Conservation (phyloP, 2,113 vertebrate species). For the Podiceps cristatus region DNA sequence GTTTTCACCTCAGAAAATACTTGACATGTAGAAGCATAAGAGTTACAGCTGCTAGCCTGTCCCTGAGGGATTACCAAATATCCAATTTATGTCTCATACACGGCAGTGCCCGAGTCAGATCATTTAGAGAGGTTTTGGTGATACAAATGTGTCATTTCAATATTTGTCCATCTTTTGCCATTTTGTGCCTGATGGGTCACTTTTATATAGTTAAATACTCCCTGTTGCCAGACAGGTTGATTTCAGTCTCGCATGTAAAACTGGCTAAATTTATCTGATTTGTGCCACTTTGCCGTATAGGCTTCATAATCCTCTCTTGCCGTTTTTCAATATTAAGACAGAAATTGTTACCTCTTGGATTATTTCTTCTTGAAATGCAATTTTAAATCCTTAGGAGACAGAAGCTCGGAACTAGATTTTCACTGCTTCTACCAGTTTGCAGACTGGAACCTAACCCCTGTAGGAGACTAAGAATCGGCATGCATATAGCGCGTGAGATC, state of each 20-base stretch:
- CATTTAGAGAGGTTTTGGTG: background rate
- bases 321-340: background rate
- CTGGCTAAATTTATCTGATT: background rate
- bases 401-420: background rate
- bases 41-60: background rate
- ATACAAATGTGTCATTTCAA: background rate
- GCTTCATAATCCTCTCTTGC: background rate
- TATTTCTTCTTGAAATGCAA: background rate
- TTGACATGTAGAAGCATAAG: background rate
- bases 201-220: background rate
- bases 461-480: background rate
- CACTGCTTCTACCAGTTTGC: background rate
- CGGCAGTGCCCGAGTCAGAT: background rate
- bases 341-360: background rate
- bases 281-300: background rate
- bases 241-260: background rate
- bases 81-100: background rate
- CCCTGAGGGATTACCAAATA: background rate
- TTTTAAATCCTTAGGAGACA: background rate
- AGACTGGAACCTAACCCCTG: background rate
- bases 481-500: accelerated
- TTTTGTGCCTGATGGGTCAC: background rate
- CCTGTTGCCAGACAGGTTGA: background rate
- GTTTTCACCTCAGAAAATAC: background rate
- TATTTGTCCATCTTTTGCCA: background rate